phyloP scores from a whole-genome alignment of 2,797 vertebrate species.

The Pseudotriccus pelzelni region DNA sequence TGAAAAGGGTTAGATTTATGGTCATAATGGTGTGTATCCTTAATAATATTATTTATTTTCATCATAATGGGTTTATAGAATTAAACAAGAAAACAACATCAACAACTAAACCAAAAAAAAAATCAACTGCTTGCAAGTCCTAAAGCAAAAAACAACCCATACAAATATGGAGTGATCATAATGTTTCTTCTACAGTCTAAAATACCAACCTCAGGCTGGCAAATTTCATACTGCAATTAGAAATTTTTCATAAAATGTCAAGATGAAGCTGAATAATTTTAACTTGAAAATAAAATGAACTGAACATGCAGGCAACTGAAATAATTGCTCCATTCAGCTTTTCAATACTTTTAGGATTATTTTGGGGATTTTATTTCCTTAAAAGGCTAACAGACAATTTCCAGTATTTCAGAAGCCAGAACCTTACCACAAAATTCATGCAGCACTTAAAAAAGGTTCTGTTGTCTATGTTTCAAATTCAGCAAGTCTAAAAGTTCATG shows the following conservation, averaged over 20 bases:
- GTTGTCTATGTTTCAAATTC: neutral
- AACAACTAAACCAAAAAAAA: neutral
- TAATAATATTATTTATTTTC: neutral
- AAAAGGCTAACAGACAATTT: neutral
- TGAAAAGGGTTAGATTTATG: neutral
- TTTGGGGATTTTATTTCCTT: neutral
- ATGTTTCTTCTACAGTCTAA: neutral
- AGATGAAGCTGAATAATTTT: neutral
- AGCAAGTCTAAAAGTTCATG: neutral
- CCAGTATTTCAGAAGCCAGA: neutral
- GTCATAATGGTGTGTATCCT: accelerated
- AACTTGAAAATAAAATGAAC: neutral
- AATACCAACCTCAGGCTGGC: neutral
- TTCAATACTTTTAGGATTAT: neutral
- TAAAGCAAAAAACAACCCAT: neutral
- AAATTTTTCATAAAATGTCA: neutral
- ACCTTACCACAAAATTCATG: neutral
- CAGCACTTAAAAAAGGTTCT: neutral
- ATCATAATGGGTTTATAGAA: neutral
- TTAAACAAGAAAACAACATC: neutral
- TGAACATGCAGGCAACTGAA: neutral
- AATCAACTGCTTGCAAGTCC: neutral
- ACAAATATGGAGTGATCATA: neutral
- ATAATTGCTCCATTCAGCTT: neutral
- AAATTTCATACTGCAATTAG: neutral